phyloP scores from a whole-genome alignment of 2,797 vertebrate species.

The Enteromius viviparus region DNA sequence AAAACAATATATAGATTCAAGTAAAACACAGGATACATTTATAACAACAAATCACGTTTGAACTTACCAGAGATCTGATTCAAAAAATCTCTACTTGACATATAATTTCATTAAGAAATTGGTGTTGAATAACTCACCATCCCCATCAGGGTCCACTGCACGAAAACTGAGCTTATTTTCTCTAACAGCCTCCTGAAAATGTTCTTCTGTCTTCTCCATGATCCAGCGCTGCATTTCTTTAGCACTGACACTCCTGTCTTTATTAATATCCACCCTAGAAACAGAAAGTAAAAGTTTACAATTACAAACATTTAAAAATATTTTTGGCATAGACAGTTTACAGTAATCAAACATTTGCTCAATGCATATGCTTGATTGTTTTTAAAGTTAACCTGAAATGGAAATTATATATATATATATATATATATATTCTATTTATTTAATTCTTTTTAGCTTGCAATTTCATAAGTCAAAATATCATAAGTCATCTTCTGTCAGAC shows the following conservation, averaged over 20 bases:
- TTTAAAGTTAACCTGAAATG: background rate
- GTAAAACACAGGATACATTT: background rate
- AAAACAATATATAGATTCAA: background rate
- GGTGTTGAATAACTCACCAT: slow-evolving; percentile 75
- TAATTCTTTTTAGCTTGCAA: background rate
- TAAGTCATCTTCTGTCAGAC: background rate
- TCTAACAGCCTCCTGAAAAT: slow-evolving; percentile 90
- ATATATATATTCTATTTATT: background rate
- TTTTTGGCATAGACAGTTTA: background rate
- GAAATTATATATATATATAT: background rate
- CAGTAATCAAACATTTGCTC: background rate
- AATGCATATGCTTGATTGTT: background rate
- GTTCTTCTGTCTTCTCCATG: slow-evolving; percentile 96
- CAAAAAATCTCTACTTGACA: background rate
- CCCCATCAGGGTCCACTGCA: slow-evolving; percentile 91
- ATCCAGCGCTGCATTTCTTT: slow-evolving; percentile 98
- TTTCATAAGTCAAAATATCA: background rate
- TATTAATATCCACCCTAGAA: slow-evolving; percentile 88
- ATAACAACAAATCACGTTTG: background rate
- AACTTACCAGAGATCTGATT: background rate
- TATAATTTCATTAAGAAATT: background rate
- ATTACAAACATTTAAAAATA: background rate
- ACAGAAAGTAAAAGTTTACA: background rate
- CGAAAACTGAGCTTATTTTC: slow-evolving; percentile 93
- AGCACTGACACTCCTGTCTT: slow-evolving; percentile 87